Conservation (phyloP, 2,888 invertebrate species). For the Spilosoma lubricipeda region DNA sequence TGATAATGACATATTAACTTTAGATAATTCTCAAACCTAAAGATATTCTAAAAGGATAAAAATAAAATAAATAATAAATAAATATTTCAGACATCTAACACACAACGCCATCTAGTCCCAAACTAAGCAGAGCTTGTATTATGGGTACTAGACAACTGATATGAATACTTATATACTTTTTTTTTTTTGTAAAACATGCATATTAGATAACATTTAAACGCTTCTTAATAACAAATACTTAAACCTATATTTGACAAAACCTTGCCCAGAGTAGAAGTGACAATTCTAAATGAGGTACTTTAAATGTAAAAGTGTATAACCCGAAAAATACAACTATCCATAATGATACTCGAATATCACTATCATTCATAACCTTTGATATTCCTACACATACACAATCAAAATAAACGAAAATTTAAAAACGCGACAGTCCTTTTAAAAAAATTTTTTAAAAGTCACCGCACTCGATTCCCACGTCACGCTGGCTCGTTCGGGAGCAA, state of each 20-base stretch:
- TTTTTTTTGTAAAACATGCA: no score
- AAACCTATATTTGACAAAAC: not conserved
- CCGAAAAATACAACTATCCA: conserved; percentile 2
- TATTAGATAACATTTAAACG: not conserved
- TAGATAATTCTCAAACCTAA: not conserved
- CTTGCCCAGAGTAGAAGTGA: not conserved
- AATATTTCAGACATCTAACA: no score
- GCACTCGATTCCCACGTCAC: conserved; percentile 74
- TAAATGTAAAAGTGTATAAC: conserved; percentile 5
- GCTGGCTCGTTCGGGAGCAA: conserved; percentile 66
- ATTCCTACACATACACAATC: conserved; percentile 56
- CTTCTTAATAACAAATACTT: not conserved
- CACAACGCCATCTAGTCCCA: no score
- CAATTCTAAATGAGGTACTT: not conserved
- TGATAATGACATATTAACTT: not conserved
- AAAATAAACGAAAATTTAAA: conserved; percentile 26
- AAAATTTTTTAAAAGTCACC: conserved; percentile 71
- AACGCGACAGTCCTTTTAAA: conserved; percentile 59
- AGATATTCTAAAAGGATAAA: no score
- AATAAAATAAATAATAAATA: no score
- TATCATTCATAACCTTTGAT: conserved; percentile 59
- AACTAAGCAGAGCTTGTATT: no score
- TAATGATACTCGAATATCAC: conserved; percentile 3
- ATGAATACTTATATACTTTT: no score
- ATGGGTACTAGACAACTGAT: no score